These are phyloP conservation scores for Montipora cactus DNA, from an alignment of 64 coral and sea anemone species.

Conservation along the genomic window DNA sequence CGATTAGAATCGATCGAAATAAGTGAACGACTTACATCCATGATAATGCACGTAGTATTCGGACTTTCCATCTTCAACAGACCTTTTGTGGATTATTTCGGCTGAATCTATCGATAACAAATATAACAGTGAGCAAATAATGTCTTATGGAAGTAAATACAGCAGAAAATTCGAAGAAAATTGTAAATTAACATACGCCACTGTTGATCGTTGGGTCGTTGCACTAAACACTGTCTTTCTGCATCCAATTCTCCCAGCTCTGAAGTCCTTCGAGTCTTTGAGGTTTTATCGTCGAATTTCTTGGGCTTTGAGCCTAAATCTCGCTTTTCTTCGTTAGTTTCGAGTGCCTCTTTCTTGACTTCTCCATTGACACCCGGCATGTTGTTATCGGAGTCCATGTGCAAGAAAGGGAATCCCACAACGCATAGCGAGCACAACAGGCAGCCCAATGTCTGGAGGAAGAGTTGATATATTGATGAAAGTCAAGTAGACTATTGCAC, in stretches of 20 bases:
- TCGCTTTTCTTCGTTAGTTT: slow-evolving; percentile 70
- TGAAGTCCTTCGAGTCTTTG: slow-evolving; percentile 68
- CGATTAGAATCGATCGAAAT: not conserved
- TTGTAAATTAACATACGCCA: slow-evolving; percentile 57
- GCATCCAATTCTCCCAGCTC: slow-evolving; percentile 26
- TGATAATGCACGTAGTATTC: slow-evolving; percentile 89
- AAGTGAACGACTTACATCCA: slow-evolving; percentile 54
- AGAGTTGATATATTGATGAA: too few species aligned
- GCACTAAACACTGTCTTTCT: slow-evolving; percentile 65
- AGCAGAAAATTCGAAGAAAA: not conserved
- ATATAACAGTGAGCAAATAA: not conserved
- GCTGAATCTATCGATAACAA: slow-evolving; percentile 62
- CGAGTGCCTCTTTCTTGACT: slow-evolving; percentile 52
- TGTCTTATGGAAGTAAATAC: not conserved
- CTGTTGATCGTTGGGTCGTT: slow-evolving; percentile 52
- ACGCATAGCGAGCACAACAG: not conserved
- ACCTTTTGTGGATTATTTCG: slow-evolving; percentile 76
- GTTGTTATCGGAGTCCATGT: slow-evolving; percentile 56
- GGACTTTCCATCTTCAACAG: slow-evolving; percentile 62
- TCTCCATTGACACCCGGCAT: slow-evolving; percentile 54
- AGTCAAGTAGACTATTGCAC: too few species aligned
- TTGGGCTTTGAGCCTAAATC: slow-evolving; percentile 63
- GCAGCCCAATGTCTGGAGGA: not conserved
- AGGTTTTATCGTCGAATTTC: slow-evolving; percentile 64
- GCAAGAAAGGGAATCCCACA: not conserved